Evolutionary conservation across 2,797 vertebrate genomes (phyloP).

Genomic region (Peromyscus eremicus): DNA sequence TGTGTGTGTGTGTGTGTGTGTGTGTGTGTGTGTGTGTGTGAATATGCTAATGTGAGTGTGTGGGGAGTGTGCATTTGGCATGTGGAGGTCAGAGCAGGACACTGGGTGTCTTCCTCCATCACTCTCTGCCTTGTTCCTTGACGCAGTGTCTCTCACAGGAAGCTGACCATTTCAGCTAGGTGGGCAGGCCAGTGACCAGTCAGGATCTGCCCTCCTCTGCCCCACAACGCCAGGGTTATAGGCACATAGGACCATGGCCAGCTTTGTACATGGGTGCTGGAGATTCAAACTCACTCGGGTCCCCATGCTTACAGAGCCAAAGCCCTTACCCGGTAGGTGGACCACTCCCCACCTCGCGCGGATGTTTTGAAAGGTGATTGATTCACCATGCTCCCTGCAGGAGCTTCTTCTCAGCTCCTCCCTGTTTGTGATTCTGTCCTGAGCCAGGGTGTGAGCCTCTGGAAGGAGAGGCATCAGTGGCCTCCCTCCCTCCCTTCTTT

Average conservation of each 20-base stretch:
- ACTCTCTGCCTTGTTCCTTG: background rate
- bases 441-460: background rate
- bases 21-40: background rate
- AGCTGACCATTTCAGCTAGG: background rate
- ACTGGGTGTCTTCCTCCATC: too few species aligned
- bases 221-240: background rate
- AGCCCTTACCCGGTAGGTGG: background rate
- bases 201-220: background rate
- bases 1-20: background rate
- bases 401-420: background rate
- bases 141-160: background rate
- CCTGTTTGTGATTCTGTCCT: background rate
- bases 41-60: background rate
- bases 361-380: background rate
- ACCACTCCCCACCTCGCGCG: too few species aligned
- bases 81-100: background rate
- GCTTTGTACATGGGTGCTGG: background rate
- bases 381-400: background rate
- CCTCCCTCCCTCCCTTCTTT: background rate
- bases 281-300: background rate
- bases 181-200: too few species aligned
- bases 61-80: background rate
- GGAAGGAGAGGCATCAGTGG: background rate
- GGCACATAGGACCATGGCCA: too few species aligned
- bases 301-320: background rate